Percentiles rank a stretch among this genome's conserved stretches.
phyloP scores from a whole-genome alignment of 2,113 vertebrate species.

The Lepus timidus region DNA sequence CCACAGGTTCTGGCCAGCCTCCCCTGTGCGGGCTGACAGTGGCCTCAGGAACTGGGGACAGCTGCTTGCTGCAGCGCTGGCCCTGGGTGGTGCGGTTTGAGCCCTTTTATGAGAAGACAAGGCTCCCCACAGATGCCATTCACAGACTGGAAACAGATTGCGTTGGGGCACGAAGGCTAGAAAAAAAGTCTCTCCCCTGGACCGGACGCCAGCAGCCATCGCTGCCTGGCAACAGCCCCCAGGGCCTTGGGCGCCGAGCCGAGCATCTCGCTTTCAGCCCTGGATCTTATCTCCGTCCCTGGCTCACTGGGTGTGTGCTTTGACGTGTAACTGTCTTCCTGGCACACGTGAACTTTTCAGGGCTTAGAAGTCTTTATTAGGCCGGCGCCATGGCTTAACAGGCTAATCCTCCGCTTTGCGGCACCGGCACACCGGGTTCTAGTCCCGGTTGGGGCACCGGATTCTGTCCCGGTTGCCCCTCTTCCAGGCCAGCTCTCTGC shows the following conservation, averaged over 20 bases:
- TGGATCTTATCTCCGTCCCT: constrained; percentile 54
- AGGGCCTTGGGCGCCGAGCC: neutral
- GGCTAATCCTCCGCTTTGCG: no score
- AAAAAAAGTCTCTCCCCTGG: neutral
- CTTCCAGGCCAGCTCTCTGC: no score
- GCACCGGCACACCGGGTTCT: no score
- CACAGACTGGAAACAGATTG: neutral
- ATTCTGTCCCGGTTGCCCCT: no score
- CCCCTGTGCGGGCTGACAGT: accelerated
- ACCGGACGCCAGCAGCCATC: accelerated
- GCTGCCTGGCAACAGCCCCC: neutral
- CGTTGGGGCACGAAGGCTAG: neutral
- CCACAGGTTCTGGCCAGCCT: neutral
- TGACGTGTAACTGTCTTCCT: constrained; percentile 72
- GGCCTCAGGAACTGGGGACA: accelerated
- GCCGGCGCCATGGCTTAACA: no score
- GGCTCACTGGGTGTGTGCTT: constrained; percentile 63
- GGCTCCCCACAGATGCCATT: neutral
- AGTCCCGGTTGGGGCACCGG: no score
- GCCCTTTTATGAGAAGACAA: neutral
- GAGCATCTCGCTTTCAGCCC: neutral
- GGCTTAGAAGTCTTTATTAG: constrained; percentile 50
- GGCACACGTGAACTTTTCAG: constrained; percentile 67
- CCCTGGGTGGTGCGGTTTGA: accelerated
- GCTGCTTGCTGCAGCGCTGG: accelerated